Percentiles rank a stretch among this genome's conserved stretches.
phyloP scores from a whole-genome alignment of 2,113 vertebrate species.

The Hipposideros armiger region DNA sequence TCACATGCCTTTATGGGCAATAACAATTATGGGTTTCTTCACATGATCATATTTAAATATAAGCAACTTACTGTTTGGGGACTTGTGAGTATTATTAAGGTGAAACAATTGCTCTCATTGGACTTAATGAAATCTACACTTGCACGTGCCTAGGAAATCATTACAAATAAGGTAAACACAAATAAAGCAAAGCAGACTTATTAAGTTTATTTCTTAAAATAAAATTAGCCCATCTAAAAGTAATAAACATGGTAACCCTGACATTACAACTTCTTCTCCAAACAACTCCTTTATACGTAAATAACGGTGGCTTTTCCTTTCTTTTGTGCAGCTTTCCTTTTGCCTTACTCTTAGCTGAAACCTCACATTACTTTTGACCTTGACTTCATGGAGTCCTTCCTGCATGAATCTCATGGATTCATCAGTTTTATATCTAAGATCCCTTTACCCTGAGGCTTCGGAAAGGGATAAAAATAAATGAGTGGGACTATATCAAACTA shows the following conservation, averaged over 20 bases:
- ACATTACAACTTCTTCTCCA: constrained; percentile 85
- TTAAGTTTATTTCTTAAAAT: constrained; percentile 84
- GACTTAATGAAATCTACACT: constrained; percentile 84
- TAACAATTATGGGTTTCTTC: constrained; percentile 73
- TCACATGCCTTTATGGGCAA: constrained; percentile 71
- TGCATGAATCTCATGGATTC: not conserved
- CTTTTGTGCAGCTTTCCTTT: not conserved
- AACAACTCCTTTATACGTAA: constrained; percentile 82
- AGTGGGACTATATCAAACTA: too few relatives aligned
- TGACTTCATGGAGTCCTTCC: not conserved
- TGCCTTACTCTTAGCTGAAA: not conserved
- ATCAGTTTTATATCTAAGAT: not conserved
- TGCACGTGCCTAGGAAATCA: constrained; percentile 86
- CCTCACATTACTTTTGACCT: not conserved
- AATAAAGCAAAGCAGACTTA: constrained; percentile 83
- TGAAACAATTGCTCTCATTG: constrained; percentile 75
- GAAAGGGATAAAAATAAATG: not conserved
- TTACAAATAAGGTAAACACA: constrained; percentile 87
- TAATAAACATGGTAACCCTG: constrained; percentile 86
- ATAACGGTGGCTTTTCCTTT: constrained; percentile 36
- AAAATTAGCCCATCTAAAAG: constrained; percentile 85
- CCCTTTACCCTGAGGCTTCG: not conserved
- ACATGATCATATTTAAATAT: constrained; percentile 81
- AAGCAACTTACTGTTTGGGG: constrained; percentile 79
- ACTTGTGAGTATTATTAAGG: constrained; percentile 74